Conservation (phyloP, 1,140 invertebrate species). For the Doryteuthis pealeii region DNA sequence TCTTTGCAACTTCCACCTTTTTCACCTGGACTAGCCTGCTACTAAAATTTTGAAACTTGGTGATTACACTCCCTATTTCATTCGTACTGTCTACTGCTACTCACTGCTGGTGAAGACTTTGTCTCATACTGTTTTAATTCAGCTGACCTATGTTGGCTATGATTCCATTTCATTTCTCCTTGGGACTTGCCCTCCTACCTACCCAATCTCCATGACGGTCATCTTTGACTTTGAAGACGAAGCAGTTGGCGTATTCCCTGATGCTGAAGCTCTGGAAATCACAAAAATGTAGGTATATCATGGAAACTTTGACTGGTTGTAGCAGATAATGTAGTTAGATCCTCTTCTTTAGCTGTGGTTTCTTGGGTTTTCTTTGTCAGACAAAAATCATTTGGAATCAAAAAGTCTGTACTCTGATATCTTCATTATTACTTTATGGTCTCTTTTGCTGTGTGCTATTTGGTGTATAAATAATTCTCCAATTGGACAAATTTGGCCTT, state of each 20-base stretch:
- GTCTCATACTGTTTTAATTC: not conserved
- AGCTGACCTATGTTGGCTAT: conserved; percentile 6
- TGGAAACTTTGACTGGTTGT: conserved; percentile 6
- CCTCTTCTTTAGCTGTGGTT: conserved; percentile 1
- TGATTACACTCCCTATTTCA: no score
- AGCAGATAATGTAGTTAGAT: conserved; percentile 11
- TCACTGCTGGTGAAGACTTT: not conserved
- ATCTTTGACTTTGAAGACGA: conserved; percentile 6
- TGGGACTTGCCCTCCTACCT: conserved; percentile 6
- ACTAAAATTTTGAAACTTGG: no score
- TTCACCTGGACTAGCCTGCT: no score
- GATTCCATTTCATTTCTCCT: conserved; percentile 7
- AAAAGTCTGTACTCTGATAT: no score
- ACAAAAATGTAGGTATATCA: conserved; percentile 9
- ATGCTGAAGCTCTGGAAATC: conserved; percentile 9
- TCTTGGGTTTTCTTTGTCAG: not conserved
- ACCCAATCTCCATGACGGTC: conserved; percentile 8
- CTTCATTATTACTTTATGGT: no score
- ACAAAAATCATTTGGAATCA: no score
- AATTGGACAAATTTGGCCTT: no score
- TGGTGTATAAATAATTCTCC: no score
- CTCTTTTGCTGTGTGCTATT: no score
- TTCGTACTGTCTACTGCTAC: no score
- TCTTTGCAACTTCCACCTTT: no score
- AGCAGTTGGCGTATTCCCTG: not conserved